These are phyloP conservation scores for Grammomys surdaster DNA, from an alignment of 2,113 vertebrate genomes.

Conservation along the genomic window DNA sequence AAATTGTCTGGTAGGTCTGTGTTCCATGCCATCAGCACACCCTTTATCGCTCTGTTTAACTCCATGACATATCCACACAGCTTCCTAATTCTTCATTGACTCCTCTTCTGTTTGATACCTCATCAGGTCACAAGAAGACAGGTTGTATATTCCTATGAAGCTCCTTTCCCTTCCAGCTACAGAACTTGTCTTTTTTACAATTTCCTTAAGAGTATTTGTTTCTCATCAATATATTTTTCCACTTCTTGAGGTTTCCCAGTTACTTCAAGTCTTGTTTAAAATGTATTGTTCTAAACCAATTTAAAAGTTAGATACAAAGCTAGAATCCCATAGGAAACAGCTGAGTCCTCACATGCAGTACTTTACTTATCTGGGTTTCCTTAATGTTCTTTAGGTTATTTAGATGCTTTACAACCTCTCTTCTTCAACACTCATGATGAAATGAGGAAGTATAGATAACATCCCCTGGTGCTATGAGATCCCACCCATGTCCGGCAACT, in stretches of 20 bases:
- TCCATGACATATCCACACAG: not conserved
- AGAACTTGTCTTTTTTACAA: not conserved
- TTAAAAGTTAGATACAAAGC: not conserved
- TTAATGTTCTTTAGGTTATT: not conserved
- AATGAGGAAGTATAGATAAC: not conserved
- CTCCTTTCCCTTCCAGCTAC: not conserved
- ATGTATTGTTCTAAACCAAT: not conserved
- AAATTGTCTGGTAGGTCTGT: too few relatives aligned
- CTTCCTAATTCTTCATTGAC: not conserved
- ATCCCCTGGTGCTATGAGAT: not conserved
- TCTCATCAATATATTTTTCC: not conserved
- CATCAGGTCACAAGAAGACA: not conserved
- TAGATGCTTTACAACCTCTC: not conserved
- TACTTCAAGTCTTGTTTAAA: not conserved
- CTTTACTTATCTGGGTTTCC: not conserved
- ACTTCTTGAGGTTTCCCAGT: conserved; percentile 2
- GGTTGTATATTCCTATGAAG: not conserved
- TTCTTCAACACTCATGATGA: not conserved
- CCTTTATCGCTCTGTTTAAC: not conserved
- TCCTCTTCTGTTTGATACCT: not conserved
- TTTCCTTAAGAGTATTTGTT: not conserved
- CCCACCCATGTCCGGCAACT: too few relatives aligned
- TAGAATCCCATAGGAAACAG: not conserved
- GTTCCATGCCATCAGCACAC: not conserved
- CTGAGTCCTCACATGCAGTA: not conserved